These are phyloP conservation scores for Lepisosteus osseus DNA, from an alignment of 2,113 vertebrate species.

Conservation along the genomic window DNA sequence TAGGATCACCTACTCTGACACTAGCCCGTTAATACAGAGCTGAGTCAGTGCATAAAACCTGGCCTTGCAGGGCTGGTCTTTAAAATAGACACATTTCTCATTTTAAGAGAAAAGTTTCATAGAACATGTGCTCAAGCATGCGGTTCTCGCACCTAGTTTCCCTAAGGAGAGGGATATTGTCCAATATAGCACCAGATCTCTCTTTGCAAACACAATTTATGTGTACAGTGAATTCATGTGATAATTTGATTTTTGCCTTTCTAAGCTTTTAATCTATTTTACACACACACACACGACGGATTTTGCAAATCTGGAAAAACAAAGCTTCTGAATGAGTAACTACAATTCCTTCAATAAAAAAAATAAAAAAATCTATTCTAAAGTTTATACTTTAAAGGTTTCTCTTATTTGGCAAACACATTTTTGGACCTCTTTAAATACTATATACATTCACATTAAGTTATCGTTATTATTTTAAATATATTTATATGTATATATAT, in stretches of 20 bases:
- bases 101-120: background rate
- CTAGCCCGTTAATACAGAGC: background rate
- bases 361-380: slow-evolving; percentile 56
- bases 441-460: slow-evolving; percentile 97
- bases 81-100: background rate
- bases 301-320: slow-evolving; percentile 19
- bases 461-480: slow-evolving; percentile 78
- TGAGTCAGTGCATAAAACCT: slow-evolving; percentile 4
- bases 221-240: slow-evolving; percentile 19
- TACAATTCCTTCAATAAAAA: slow-evolving; percentile 38
- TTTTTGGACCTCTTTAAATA: slow-evolving; percentile 88
- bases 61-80: background rate
- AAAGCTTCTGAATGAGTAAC: slow-evolving; percentile 25
- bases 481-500: slow-evolving; percentile 63
- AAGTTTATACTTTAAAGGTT: slow-evolving; percentile 73
- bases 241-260: slow-evolving; percentile 1
- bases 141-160: slow-evolving; percentile 12
- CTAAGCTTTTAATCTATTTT: slow-evolving; percentile 21
- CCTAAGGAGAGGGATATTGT: background rate
- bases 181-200: background rate
- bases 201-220: background rate
- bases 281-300: slow-evolving; percentile 17
- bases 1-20: background rate
- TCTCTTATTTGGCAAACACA: slow-evolving; percentile 93
- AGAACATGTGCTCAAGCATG: slow-evolving; percentile 1